Evolutionary conservation across 2,888 invertebrate species (phyloP).

Genomic region (Lasioglossum pauxillum): DNA sequence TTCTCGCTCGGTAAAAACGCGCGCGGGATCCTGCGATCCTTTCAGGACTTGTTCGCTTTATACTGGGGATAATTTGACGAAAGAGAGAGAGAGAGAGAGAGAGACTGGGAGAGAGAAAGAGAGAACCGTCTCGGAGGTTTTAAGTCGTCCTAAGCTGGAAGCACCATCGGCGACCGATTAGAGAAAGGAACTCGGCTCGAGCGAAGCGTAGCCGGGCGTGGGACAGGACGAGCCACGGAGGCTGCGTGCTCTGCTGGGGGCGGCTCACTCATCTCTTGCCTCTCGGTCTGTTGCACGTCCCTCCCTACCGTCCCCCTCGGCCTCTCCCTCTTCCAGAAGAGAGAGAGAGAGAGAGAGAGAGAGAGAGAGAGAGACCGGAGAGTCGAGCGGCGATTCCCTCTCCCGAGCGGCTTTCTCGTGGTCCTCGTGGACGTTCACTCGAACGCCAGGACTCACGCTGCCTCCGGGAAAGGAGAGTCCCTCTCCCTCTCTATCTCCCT

Average conservation of each 20-base stretch:
- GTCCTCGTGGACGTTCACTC: conserved; percentile 46
- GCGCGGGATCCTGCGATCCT: not conserved
- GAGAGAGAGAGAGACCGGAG: not conserved
- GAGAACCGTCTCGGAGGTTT: not conserved
- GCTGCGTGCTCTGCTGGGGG: conserved; percentile 84
- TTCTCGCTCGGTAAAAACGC: not conserved
- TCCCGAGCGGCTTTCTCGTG: conserved; percentile 36
- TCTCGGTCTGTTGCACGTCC: conserved; percentile 42
- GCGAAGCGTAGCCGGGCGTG: conserved; percentile 77
- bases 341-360: not conserved
- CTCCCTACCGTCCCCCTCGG: conserved; percentile 31
- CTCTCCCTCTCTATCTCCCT: not conserved
- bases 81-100: not conserved
- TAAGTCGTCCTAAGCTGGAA: not conserved
- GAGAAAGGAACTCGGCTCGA: conserved; percentile 76
- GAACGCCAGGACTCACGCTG: conserved; percentile 54
- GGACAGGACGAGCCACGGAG: conserved; percentile 79
- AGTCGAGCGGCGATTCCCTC: conserved; percentile 30
- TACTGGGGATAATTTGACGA: not conserved
- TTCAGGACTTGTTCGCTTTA: not conserved
- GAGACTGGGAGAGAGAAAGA: not conserved
- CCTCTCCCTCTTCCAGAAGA: conserved; percentile 6
- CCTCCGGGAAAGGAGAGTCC: conserved; percentile 64
- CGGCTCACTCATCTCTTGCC: conserved; percentile 76
- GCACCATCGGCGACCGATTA: not conserved